Base-by-base conservation (phyloP, 2,888 invertebrate genomes). In the Hybos culiciformis region DNA sequence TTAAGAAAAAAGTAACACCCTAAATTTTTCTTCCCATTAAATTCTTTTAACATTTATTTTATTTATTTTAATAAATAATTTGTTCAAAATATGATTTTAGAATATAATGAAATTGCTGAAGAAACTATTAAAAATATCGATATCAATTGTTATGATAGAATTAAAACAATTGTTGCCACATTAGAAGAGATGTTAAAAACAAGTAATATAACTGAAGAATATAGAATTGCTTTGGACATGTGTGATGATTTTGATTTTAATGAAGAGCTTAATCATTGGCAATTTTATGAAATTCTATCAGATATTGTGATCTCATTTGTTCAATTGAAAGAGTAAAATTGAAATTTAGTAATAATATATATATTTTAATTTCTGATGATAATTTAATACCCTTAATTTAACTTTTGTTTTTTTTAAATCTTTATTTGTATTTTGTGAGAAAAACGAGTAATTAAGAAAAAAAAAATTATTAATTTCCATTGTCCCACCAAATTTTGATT, bases 21-120 rank as follows among this genome's bases (percentile, higher is more conserved):
- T n/a, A n/a, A n/a, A n/a, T n/a, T n/a, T n/a, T n/a, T n/a, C n/a
- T n/a, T n/a, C n/a, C n/a, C n/a, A n/a, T n/a, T n/a, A n/a, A n/a
- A n/a, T n/a, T n/a, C n/a, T n/a, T n/a, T n/a, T n/a, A n/a, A n/a
- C n/a, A n/a, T n/a, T n/a, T n/a, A n/a, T n/a, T n/a, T n/a, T n/a
- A n/a, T n/a, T n/a, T n/a, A n/a, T n/a, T n/a, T n/a, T n/a, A 24
- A 8, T 8, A 24, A 24, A 24, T 8, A 24, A 24, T 24, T 24
- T 24, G 6, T 8, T 24, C 11, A 8, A 24, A 8, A 8, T 24
- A 8, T 19, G 9, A 39, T 38, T 2, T 18, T 19, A 53, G 58
- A 56, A 6, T 60, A 46, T 37, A 56, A 59, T 51, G 45, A 54
- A 50, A 51, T 57, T 17, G 54, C 54, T n/a, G 59, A 58, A 1